A percentile compares a stretch with the other conserved stretches of the same genome.
Evolutionary conservation across 2,888 invertebrate species (phyloP).

Genomic region (Spialia ferax): DNA sequence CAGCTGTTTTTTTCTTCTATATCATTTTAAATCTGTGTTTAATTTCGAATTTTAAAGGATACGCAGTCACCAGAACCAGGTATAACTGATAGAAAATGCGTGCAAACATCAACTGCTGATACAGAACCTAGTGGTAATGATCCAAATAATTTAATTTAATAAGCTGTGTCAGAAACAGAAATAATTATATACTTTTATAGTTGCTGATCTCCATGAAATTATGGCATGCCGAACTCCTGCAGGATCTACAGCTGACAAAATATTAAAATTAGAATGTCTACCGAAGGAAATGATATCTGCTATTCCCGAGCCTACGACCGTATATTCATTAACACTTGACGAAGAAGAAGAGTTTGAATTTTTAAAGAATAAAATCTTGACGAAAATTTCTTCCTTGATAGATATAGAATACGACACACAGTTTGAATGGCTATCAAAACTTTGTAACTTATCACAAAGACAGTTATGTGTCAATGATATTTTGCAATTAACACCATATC

Average conservation of each 20-base stretch:
- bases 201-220: conserved; percentile 51
- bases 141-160: background rate
- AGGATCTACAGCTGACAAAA: conserved; percentile 49
- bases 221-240: conserved; percentile 46
- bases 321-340: conserved; percentile 45
- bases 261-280: conserved; percentile 41
- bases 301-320: conserved; percentile 39
- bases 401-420: conserved; percentile 55
- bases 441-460: conserved; percentile 54
- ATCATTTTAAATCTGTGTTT: background rate
- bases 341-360: conserved; percentile 48
- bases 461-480: conserved; percentile 65
- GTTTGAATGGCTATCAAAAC: conserved; percentile 71
- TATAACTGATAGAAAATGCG: background rate
- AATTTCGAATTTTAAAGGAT: conserved; percentile 10
- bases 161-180: background rate
- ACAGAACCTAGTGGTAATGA: conserved; percentile 53
- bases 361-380: conserved; percentile 56
- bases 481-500: conserved; percentile 76
- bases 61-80: background rate
- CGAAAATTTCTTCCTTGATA: conserved; percentile 69
- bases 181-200: conserved; percentile 44
- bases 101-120: conserved; percentile 48
- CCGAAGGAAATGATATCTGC: conserved; percentile 39
- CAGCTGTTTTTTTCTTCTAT: background rate